Conservation (phyloP, 2,888 invertebrate species). For the Rugalucina vietnamica region DNA sequence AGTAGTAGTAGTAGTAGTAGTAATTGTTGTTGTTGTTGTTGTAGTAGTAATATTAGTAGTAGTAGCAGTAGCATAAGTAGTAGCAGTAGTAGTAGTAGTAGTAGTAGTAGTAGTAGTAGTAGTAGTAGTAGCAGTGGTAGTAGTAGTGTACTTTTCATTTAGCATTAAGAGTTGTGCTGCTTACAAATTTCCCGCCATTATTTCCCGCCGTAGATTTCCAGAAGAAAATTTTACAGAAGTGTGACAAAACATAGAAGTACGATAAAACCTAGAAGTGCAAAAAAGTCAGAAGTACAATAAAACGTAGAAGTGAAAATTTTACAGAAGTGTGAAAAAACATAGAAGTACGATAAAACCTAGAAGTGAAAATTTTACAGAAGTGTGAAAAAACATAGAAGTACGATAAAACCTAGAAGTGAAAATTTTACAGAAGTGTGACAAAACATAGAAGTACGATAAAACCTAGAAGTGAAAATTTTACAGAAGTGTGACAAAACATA, state of each 20-base stretch:
- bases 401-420: no score
- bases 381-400: no score
- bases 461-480: no score
- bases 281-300: background rate
- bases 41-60: background rate
- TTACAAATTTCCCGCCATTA: background rate
- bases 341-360: no score
- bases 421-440: no score
- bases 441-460: no score
- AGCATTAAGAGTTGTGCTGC: background rate
- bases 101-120: background rate
- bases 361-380: no score
- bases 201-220: no score
- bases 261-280: background rate
- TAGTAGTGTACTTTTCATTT: background rate
- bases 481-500: no score
- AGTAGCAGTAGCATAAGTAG: background rate
- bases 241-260: no score
- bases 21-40: conserved; percentile 6
- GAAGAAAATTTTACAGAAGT: no score
- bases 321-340: background rate
- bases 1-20: conserved; percentile 11
- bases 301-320: background rate
- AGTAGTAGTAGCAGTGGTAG: background rate
- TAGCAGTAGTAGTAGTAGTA: background rate